These are phyloP conservation scores for Varroa destructor DNA, from an alignment of 1,140 invertebrate species.

Conservation along the genomic window DNA sequence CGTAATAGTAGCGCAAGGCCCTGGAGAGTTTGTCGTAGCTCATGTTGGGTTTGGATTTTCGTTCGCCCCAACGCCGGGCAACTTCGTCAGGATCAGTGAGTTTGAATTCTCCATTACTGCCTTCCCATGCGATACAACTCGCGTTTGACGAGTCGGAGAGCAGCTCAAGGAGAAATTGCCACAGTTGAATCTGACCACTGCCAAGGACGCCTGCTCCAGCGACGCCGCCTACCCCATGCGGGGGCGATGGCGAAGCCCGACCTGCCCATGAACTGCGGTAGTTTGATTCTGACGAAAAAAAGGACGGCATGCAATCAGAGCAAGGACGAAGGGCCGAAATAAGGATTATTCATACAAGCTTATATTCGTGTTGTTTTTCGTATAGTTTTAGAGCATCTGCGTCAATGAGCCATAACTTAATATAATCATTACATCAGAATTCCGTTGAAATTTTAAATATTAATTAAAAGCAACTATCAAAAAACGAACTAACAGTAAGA, in stretches of 20 bases:
- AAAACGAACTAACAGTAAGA: too few species aligned
- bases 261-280: conserved; percentile 10
- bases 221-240: neutral
- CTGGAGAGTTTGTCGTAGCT: conserved; percentile 51
- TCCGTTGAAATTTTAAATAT: too few species aligned
- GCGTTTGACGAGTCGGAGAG: conserved; percentile 63
- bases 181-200: conserved; percentile 88
- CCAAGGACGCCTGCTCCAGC: conserved; percentile 42
- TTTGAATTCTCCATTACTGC: conserved; percentile 47
- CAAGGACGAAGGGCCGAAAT: too few species aligned
- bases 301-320: neutral
- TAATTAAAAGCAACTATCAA: too few species aligned
- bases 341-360: too few species aligned
- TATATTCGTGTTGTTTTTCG: too few species aligned
- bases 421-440: too few species aligned
- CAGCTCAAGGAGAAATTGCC: conserved; percentile 89
- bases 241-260: neutral
- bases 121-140: conserved; percentile 45
- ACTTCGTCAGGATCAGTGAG: conserved; percentile 50
- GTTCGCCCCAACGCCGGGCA: conserved; percentile 48
- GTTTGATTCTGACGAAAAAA: conserved; percentile 23
- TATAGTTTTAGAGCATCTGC: too few species aligned
- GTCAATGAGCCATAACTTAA: too few species aligned
- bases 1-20: conserved; percentile 50
- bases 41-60: conserved; percentile 51